Base-by-base conservation (phyloP, 1,140 invertebrate species). In the Penaeus vannamei region DNA sequence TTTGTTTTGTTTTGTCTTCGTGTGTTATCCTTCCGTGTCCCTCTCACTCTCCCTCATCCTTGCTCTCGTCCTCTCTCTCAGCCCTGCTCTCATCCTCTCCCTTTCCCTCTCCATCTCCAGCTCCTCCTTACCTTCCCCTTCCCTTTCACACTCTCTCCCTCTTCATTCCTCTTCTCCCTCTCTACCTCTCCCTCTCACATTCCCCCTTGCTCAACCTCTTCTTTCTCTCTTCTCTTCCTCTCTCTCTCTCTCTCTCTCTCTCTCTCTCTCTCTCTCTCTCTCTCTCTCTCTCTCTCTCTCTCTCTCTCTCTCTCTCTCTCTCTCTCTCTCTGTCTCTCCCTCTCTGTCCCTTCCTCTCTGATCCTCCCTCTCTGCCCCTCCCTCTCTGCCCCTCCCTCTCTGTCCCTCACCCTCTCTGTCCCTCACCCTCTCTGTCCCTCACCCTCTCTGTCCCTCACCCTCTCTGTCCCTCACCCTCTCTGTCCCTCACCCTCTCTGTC, bases 191-290 rank as follows among this genome's bases (percentile, higher is more conserved):
- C 62, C n/a, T n/a, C 62, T 64, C 62, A 19, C 62, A 19, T n/a
- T 64, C 62, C n/a, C 62, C n/a, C 62, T 64, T n/a, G 17, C 62
- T n/a, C n/a, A 17, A 17, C 62, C 62, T n/a, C n/a, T n/a, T 64
- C 62, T 64, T 64, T n/a, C n/a, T n/a, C 62, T 64, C 62, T 64
- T n/a, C n/a, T n/a, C n/a, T n/a, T 64, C 62, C n/a, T 17, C 62
- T 64, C 62, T 64, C 62, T 64, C 17, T n/a, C n/a, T n/a, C n/a
- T n/a, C n/a, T n/a, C 62, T 64, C 17, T 64, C 62, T 64, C n/a
- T n/a, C n/a, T n/a, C n/a, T n/a, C n/a, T n/a, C n/a, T 17, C 62
- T 19, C 62, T 64, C 62, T 64, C 62, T 64, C 62, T 64, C 62
- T 64, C n/a, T n/a, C 17, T 64, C 62, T 64, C 62, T 64, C 62